Evolutionary conservation across 1,140 invertebrate species (phyloP).

Genomic region (Diploscapter pachys): DNA sequence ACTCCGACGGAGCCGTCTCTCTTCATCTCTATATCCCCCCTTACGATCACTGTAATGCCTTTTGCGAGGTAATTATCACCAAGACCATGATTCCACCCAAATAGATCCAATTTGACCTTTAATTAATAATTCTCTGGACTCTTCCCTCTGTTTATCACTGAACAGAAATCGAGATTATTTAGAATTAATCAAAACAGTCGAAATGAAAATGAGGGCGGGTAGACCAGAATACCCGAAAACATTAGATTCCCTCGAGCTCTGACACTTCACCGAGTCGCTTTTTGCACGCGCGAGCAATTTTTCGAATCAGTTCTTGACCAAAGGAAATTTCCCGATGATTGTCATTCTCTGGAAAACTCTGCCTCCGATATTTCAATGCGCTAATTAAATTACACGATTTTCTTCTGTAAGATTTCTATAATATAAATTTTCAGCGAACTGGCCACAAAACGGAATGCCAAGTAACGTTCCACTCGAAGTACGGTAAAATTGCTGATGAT

Average conservation of each 20-base stretch:
- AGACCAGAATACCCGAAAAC: too few species aligned
- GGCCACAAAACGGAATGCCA: conserved; percentile 27
- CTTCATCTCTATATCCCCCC: conserved; percentile 93
- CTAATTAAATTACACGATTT: too few species aligned
- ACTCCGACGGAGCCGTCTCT: conserved; percentile 79
- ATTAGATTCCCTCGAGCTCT: too few species aligned
- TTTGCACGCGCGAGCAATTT: too few species aligned
- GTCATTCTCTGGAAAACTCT: too few species aligned
- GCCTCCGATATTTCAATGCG: too few species aligned
- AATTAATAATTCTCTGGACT: background rate
- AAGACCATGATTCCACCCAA: background rate
- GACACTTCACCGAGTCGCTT: too few species aligned
- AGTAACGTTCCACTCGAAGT: conserved; percentile 39
- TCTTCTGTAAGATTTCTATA: background rate
- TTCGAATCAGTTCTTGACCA: too few species aligned
- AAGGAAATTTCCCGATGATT: too few species aligned
- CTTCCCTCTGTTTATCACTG: background rate
- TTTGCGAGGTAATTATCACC: conserved; percentile 69
- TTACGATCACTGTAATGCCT: conserved; percentile 79
- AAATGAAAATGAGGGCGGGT: background rate
- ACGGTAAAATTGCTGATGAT: conserved; percentile 33
- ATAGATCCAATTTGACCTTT: background rate
- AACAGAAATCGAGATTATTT: background rate
- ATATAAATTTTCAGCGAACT: conserved; percentile 34
- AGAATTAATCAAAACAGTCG: background rate